Percentiles rank a stretch among this genome's conserved stretches.
Conservation (phyloP, 2,888 invertebrate species). For the Dasysyrphus albostriatus region DNA sequence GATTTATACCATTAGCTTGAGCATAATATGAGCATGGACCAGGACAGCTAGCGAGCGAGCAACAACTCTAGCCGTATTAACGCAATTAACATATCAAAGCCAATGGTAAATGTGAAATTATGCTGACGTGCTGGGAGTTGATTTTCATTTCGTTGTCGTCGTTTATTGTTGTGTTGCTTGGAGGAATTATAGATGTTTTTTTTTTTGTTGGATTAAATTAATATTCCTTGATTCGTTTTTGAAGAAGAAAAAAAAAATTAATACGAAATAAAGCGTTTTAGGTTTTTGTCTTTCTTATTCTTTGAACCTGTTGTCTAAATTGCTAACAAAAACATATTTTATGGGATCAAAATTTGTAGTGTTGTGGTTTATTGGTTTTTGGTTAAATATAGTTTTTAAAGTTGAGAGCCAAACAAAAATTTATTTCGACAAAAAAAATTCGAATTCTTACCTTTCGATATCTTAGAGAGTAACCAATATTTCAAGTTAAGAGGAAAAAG, state of each 20-base stretch:
- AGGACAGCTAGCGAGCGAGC: slow-evolving; percentile 26
- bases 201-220: neutral
- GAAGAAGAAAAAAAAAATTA: slow-evolving; percentile 11
- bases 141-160: slow-evolving; percentile 13
- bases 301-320: slow-evolving; percentile 16
- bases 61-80: slow-evolving; percentile 41
- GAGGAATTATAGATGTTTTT: slow-evolving; percentile 35
- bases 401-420: neutral
- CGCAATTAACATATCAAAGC: slow-evolving; percentile 68
- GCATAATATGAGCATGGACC: slow-evolving; percentile 11
- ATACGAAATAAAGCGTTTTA: slow-evolving; percentile 44
- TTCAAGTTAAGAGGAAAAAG: no score
- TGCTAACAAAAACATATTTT: slow-evolving; percentile 43
- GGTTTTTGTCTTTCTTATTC: neutral
- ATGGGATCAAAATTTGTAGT: slow-evolving; percentile 50
- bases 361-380: slow-evolving; percentile 57
- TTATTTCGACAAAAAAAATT: neutral
- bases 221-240: slow-evolving; percentile 15
- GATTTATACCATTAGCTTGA: slow-evolving; percentile 69
- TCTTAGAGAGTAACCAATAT: no score
- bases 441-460: no score
- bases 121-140: slow-evolving; percentile 44
- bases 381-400: slow-evolving; percentile 58
- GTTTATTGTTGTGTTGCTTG: slow-evolving; percentile 30
- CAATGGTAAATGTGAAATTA: slow-evolving; percentile 67